Conservation (phyloP, 1,140 invertebrate species). For the Nylanderia fulva region DNA sequence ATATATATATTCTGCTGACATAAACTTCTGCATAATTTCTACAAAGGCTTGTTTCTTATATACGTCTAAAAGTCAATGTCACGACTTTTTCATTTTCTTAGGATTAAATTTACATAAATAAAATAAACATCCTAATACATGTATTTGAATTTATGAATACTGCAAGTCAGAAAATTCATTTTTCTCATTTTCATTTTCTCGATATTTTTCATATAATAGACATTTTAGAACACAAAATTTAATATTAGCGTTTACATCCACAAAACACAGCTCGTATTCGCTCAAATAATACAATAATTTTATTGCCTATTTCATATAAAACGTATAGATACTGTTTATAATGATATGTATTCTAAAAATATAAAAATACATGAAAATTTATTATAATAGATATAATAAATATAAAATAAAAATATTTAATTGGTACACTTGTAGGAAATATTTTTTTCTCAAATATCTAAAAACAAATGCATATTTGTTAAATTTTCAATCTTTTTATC, state of each 20-base stretch:
- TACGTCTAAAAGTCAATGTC: slow-evolving; percentile 6
- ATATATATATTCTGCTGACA: background rate
- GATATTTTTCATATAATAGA: slow-evolving; percentile 26
- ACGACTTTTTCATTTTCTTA: slow-evolving; percentile 5
- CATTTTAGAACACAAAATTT: slow-evolving; percentile 29
- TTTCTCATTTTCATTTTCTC: background rate
- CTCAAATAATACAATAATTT: slow-evolving; percentile 13
- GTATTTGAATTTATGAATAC: slow-evolving; percentile 52
- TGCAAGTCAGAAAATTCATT: slow-evolving; percentile 13
- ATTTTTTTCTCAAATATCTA: background rate
- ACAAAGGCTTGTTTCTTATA: background rate
- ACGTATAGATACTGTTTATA: background rate
- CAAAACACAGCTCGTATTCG: slow-evolving; percentile 41
- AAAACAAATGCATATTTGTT: slow-evolving; percentile 15
- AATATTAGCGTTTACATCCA: slow-evolving; percentile 29
- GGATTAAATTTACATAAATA: slow-evolving; percentile 32
- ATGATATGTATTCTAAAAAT: slow-evolving; percentile 37
- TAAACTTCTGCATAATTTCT: slow-evolving; percentile 2
- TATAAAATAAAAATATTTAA: background rate
- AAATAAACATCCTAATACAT: slow-evolving; percentile 42
- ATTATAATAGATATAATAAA: slow-evolving; percentile 23
- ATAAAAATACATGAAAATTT: slow-evolving; percentile 23
- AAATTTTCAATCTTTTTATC: slow-evolving; percentile 5
- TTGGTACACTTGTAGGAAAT: background rate
- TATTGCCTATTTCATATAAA: background rate